A percentile compares a stretch with the other conserved stretches of the same genome.
Conservation (phyloP, 2,113 vertebrate species). For the Vidua chalybeata region DNA sequence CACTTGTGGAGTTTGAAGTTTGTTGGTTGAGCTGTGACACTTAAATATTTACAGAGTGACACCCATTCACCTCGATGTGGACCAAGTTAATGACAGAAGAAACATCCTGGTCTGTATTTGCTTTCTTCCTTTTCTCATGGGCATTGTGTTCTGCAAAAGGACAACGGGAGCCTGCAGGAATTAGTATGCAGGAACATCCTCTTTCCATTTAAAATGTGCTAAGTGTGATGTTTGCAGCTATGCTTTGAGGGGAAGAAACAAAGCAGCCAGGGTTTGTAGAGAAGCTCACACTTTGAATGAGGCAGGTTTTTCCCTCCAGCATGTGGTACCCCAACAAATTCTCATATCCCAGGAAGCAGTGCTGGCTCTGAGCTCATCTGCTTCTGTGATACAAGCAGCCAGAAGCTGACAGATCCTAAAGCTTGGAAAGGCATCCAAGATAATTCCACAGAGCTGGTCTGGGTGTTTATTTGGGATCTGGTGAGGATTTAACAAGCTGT, state of each 20-base stretch:
- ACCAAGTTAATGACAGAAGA: neutral
- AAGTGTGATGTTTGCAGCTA: constrained; percentile 32
- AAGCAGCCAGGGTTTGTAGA: constrained; percentile 7
- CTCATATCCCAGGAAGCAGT: neutral
- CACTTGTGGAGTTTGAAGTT: neutral
- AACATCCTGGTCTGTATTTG: neutral
- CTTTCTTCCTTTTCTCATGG: neutral
- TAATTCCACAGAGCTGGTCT: neutral
- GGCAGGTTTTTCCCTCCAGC: constrained; percentile 14
- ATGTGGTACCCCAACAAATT: neutral
- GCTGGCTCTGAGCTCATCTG: constrained; percentile 17
- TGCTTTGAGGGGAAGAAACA: neutral
- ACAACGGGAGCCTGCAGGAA: neutral
- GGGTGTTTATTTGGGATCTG: constrained; percentile 1
- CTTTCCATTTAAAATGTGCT: constrained; percentile 25
- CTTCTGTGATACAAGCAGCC: neutral
- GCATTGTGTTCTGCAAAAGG: neutral
- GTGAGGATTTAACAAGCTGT: neutral
- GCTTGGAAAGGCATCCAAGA: neutral
- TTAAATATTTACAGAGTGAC: neutral
- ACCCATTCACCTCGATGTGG: neutral
- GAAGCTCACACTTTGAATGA: constrained; percentile 15
- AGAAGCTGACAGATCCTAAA: constrained; percentile 26
- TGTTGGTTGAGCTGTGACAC: neutral
- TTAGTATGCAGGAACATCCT: constrained; percentile 17